Evolutionary conservation across 2,888 invertebrate species (phyloP).

Genomic region (Lepidocyrtinus sp.): DNA sequence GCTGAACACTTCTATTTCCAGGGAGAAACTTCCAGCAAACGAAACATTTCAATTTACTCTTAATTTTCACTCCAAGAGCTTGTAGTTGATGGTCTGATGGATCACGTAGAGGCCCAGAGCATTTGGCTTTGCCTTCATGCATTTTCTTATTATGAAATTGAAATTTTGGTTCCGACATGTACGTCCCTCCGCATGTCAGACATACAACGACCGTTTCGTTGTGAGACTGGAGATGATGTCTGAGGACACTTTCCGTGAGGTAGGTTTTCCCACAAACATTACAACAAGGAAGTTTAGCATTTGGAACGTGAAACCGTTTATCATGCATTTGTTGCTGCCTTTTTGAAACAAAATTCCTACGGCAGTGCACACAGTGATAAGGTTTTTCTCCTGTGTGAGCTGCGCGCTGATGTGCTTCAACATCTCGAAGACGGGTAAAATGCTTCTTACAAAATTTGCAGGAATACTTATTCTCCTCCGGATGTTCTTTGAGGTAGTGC

Average conservation of each 20-base stretch:
- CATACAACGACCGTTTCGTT: conserved; percentile 25
- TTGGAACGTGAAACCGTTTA: too few relatives aligned
- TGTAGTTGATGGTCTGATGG: background rate
- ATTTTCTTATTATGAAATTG: conserved; percentile 22
- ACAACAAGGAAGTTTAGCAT: background rate
- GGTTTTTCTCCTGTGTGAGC: background rate
- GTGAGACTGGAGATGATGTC: conserved; percentile 17
- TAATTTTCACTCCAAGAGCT: background rate
- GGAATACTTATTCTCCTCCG: background rate
- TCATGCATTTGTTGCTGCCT: too few relatives aligned
- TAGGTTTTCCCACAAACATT: conserved; percentile 15
- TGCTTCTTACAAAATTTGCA: background rate
- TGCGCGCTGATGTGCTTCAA: background rate
- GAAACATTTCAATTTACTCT: conserved; percentile 2
- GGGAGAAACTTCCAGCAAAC: conserved; percentile 28
- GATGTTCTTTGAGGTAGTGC: background rate
- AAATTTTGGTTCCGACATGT: background rate
- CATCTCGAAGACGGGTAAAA: background rate
- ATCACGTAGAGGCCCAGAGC: conserved; percentile 17
- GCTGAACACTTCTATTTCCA: background rate
- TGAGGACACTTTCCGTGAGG: background rate
- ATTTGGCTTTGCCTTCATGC: conserved; percentile 33
- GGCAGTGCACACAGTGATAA: too few relatives aligned
- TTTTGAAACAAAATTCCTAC: too few relatives aligned
- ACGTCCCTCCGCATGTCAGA: conserved; percentile 13